Evolutionary conservation across 2,888 invertebrate genomes (phyloP), one percentile per base, ranked within the genome.

Genomic region (Lysandra coridon): DNA sequence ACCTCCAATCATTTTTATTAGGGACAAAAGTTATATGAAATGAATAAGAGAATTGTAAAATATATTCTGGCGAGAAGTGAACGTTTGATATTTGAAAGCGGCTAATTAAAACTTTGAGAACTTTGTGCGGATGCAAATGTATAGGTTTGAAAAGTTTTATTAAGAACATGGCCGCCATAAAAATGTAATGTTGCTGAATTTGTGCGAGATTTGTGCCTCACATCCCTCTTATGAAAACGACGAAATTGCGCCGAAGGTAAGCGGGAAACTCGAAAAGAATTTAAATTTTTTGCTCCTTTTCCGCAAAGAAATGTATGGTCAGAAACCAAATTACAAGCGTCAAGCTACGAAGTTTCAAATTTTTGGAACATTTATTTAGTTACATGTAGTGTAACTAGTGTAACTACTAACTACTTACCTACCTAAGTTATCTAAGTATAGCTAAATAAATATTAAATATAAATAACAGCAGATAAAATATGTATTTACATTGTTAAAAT

Each of bases 301-400:
- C 84, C 87, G 89, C 90, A 91, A 91, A 91, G 88, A 90, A 92
- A 93, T 92, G 91, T 91, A 90, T 91, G 91, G 91, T 92, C 90
- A 91, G 89, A 89, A 87, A 85, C 85, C 86, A 87, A 88, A 89
- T 89, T 88, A 88, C 86, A 85, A 83, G 88, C 90, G 49, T 75
- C 75, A 76, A 76, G 49, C 33, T 49, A 23, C 30, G 74, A 49
- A 44, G n/a, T 14, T 76, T 76, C 57, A 76, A 30, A 57, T 76
- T 57, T 53, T 37, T 57, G 17, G 76, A 33, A 57, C 76, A 33
- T 33, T 30, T 57, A 57, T 57, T 76, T 76, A 57, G 76, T 76
- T 57, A 12, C 85, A 23, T 23, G 23, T 23, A 23, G 23, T 23
- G 23, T 23, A 23, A 23, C 23, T 23, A 23, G 23, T 23, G 23